Base-by-base conservation (phyloP, 2,888 invertebrate genomes). In the Netelia fuscicornis region DNA sequence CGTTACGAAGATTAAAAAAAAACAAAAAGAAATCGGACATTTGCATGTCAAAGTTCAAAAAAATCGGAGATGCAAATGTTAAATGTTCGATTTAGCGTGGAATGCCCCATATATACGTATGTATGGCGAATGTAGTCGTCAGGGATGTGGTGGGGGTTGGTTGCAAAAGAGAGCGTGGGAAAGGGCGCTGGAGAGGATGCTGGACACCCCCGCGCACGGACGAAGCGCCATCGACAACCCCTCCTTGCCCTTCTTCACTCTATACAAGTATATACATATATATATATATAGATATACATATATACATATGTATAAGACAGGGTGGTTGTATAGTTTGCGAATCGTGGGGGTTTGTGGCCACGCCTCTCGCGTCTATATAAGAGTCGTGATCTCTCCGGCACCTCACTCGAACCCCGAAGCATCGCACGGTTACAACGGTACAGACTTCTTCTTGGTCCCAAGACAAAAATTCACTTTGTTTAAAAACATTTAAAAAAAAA, bases 311-410 rank as follows among this genome's bases (percentile, higher is more conserved):
- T 44, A 58, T 30, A 48, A 20, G 62, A 60, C 10, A 25, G 17
- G 30, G 17, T 42, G 13, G 62, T 60, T 54, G 68, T 58, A 62
- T 75, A 20, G 60, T 54, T 52, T 52, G 65, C 54, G 42, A 77
- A 20, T 58, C 54, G 67, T 87, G 88, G 87, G 88, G 88, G 86
- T 86, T 88, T 87, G 85, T 89, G 88, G 89, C 92, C 92, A 92
- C 92, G 92, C 92, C 92, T 89, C 91, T 89, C 86, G 86, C 87
- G 89, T 91, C 93, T 93, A 93, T 93, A 93, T 92, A 93, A 93
- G 91, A 88, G 85, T 88, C 86, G 86, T 84, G 77, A 84, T 85
- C 86, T 87, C 87, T 77, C 86, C 84, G 86, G 88, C 88, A 87
- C 89, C 90, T 90, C 93, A 93, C 90, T 93, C 90, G 91, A 90